A percentile compares a stretch with the other conserved stretches of the same genome.
These are phyloP conservation scores for Pelagia noctiluca DNA, from an alignment of 30 jellyfish, hydroid and myxozoan species.

Conservation along the genomic window DNA sequence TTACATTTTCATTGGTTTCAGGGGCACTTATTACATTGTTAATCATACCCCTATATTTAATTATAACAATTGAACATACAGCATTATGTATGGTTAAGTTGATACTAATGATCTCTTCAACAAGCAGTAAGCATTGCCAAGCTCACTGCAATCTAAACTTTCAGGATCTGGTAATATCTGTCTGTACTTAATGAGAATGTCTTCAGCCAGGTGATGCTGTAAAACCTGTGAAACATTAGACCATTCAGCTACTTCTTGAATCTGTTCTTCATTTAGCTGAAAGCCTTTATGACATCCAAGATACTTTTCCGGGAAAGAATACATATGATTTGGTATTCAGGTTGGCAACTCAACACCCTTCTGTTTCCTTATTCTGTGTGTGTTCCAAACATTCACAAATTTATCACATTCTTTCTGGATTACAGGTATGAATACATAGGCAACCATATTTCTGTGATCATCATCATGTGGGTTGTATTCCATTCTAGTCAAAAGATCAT, in stretches of 20 bases:
- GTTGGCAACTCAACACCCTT: constrained; percentile 13
- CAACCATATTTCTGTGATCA: background rate
- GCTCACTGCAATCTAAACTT: background rate
- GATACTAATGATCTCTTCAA: background rate
- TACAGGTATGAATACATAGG: constrained; percentile 11
- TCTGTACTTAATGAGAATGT: constrained; percentile 2
- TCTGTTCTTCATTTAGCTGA: constrained; percentile 1
- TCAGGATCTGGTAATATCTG: constrained; percentile 1
- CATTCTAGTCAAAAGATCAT: background rate
- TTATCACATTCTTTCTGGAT: constrained; percentile 13
- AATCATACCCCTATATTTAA: constrained; percentile 1
- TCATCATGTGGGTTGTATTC: background rate
- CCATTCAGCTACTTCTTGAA: constrained; percentile 1
- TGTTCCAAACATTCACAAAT: constrained; percentile 14
- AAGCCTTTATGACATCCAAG: background rate
- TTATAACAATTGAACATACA: background rate
- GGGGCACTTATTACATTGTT: background rate
- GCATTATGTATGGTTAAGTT: constrained; percentile 2
- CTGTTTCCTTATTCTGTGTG: constrained; percentile 17
- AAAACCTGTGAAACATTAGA: background rate
- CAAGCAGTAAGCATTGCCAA: background rate
- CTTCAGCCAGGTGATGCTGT: constrained; percentile 9
- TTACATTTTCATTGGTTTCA: constrained; percentile 1
- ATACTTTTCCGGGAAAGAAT: constrained; percentile 1
- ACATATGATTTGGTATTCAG: constrained; percentile 27